Base-by-base conservation (phyloP, 37 sponge, comb jelly and placozoan genomes). In the Axinella damicornis region DNA sequence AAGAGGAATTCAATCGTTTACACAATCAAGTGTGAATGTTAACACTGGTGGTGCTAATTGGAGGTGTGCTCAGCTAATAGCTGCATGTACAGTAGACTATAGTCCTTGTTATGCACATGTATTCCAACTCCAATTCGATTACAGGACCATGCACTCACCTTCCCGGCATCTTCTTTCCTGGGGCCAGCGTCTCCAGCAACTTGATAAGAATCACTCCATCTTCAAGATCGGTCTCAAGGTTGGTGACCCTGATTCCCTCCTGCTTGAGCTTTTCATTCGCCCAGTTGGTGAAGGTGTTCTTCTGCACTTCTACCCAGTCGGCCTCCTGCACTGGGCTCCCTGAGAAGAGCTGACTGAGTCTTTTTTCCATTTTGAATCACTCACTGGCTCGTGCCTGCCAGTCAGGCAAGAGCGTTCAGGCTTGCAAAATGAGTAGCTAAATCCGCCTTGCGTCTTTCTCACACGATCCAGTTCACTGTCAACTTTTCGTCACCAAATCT, bases 241-340 rank as follows among this genome's bases (percentile, higher is more conserved):
- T 84, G 17, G 74, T 87, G 31, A 96, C 73, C 39, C 74, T 84
- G 39, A 85, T 19, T 1, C 75, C 79, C 31, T 64, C 81, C 21
- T 27, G 83, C 58, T 85, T 81, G 69, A 95, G 59, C 16, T 55
- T 64, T 25, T 63, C 60, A 65, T 95, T 95, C 68, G 77, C 41
- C 95, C 95, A 95, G 74, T 74, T 76, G 14, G 81, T 85, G 73
- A 95, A 95, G 13, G 95, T 85, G 15, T 62, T 70, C 84, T 92
- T 89, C 74, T 97, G 97, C 39, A 94, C 91, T 5, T 76, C 57
- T 63, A 93, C 84, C 97, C 97, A 97, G 46, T 46, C 46, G n/a
- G n/a, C n/a, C 9, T 46, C 46, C 46, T 46, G 4, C 46, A 46
- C 46, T 9, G 46, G 9, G 46, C 6, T 9, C 46, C 46, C 46